Conservation (phyloP, 2,797 vertebrate species). For the Coendou prehensilis region DNA sequence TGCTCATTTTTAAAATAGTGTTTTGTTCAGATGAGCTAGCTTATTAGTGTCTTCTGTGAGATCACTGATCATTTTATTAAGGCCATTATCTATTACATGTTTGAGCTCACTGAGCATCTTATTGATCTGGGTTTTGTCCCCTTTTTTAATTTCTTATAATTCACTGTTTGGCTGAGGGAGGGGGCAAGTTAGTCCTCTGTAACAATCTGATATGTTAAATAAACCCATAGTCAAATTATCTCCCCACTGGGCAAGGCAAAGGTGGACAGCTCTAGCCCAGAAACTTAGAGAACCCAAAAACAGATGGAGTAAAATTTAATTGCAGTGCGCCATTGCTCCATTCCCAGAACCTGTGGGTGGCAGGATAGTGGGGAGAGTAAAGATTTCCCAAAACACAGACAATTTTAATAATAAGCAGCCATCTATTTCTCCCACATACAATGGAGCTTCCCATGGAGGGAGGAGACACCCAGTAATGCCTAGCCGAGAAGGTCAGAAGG, state of each 20-base stretch:
- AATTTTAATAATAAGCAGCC: not conserved
- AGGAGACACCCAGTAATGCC: not conserved
- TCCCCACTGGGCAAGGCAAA: not conserved
- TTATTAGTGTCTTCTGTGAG: too few species aligned
- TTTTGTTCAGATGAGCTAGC: too few species aligned
- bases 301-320: not conserved
- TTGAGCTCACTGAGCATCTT: too few species aligned
- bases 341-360: not conserved
- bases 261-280: not conserved
- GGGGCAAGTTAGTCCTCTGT: not conserved
- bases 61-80: too few species aligned
- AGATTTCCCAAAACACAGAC: not conserved
- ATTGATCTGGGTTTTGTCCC: too few species aligned
- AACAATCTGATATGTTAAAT: not conserved
- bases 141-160: too few species aligned
- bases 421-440: not conserved
- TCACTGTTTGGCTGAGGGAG: not conserved
- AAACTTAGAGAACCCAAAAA: not conserved
- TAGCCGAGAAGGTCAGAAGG: not conserved
- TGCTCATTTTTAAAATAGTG: too few species aligned
- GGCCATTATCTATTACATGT: too few species aligned
- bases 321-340: not conserved
- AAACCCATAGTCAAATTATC: not conserved
- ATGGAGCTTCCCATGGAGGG: not conserved
- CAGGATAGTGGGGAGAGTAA: not conserved